Percentiles rank a stretch among this genome's conserved stretches.
These are phyloP conservation scores for Spilogale gracilis DNA, from an alignment of 2,113 vertebrate species.

Conservation along the genomic window DNA sequence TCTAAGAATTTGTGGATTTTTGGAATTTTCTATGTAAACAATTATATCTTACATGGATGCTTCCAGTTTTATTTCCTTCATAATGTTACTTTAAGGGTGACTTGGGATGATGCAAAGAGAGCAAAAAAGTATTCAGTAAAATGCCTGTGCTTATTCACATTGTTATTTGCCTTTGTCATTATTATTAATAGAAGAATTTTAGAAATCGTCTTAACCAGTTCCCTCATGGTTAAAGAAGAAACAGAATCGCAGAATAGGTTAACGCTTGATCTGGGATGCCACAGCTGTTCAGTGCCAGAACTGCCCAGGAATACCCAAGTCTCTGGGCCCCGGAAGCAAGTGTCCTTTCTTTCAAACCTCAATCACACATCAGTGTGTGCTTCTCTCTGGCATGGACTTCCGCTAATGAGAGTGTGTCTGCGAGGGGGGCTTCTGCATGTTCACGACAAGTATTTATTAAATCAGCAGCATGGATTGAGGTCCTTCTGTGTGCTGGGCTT, in stretches of 20 bases:
- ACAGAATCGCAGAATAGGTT: not conserved
- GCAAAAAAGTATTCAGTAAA: not conserved
- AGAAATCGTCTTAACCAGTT: not conserved
- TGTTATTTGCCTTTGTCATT: not conserved
- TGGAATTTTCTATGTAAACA: not conserved
- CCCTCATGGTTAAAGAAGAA: not conserved
- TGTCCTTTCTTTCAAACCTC: not conserved
- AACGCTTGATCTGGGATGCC: rapidly evolving
- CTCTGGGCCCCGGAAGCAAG: not conserved
- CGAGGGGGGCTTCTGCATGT: not conserved
- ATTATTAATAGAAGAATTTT: not conserved
- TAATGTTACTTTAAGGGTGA: not conserved
- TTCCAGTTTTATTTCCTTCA: not conserved
- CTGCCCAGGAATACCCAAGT: not conserved
- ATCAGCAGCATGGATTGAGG: not conserved
- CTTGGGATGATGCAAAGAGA: not conserved
- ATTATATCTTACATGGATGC: not conserved
- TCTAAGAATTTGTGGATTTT: not conserved
- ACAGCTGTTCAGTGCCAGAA: not conserved
- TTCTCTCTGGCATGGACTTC: not conserved
- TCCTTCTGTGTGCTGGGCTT: not conserved
- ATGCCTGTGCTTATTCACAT: not conserved
- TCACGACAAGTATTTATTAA: not conserved
- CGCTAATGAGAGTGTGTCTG: not conserved
- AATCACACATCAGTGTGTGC: rapidly evolving